These are phyloP conservation scores for Tenthredo distinguenda DNA, from an alignment of 2,888 invertebrate species.

Conservation along the genomic window DNA sequence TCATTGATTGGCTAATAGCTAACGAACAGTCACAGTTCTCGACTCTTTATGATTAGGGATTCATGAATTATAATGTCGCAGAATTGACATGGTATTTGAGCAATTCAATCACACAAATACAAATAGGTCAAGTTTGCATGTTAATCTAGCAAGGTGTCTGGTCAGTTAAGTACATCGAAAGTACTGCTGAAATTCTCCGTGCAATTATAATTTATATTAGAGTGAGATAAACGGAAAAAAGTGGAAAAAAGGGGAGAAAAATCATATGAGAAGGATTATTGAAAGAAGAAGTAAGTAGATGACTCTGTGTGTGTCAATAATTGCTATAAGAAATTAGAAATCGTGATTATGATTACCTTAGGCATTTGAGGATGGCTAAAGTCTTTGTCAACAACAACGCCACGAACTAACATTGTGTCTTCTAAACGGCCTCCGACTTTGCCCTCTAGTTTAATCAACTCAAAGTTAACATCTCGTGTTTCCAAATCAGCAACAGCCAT, in stretches of 20 bases:
- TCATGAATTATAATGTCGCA: neutral
- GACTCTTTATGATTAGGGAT: neutral
- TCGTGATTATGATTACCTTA: conserved; percentile 81
- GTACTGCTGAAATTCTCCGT: conserved; percentile 50
- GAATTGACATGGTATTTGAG: conserved; percentile 25
- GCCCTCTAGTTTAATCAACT: conserved; percentile 98
- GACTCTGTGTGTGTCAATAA: neutral
- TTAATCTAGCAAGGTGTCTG: conserved; percentile 56
- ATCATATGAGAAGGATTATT: neutral
- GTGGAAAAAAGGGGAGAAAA: neutral
- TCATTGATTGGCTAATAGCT: neutral
- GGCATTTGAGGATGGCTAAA: conserved; percentile 99
- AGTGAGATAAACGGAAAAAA: neutral
- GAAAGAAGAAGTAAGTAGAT: neutral
- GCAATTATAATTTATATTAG: conserved; percentile 11
- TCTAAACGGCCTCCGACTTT: conserved; percentile 98
- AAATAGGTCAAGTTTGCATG: conserved; percentile 11
- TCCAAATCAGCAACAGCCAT: conserved; percentile 97
- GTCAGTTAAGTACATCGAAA: conserved; percentile 41
- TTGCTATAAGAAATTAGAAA: neutral
- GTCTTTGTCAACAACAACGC: conserved; percentile 98
- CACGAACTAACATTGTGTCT: conserved; percentile 97
- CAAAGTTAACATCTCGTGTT: conserved; percentile 98
- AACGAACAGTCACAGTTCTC: neutral
- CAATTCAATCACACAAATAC: conserved; percentile 23